A percentile compares a stretch with the other conserved stretches of the same genome.
Evolutionary conservation across 2,113 vertebrate genomes (phyloP).

Genomic region (Calypte anna): DNA sequence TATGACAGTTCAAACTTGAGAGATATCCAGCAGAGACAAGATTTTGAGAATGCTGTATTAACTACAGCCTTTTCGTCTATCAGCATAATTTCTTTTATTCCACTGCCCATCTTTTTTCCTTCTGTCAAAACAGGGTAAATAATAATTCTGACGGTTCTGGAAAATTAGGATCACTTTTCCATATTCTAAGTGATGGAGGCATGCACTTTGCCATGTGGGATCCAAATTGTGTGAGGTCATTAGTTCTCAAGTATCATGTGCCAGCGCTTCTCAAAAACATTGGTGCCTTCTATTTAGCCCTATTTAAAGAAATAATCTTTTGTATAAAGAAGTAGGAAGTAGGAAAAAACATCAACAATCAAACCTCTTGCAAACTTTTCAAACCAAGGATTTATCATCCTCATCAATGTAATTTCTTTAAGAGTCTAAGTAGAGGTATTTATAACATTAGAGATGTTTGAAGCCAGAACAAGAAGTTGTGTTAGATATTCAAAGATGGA

Average conservation of each 20-base stretch:
- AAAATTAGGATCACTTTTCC: not conserved
- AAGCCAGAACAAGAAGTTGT: not conserved
- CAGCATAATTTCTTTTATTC: not conserved
- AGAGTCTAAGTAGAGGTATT: not conserved
- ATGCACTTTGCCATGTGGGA: not conserved
- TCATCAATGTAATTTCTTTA: not conserved
- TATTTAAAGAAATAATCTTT: not conserved
- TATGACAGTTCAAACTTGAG: not conserved
- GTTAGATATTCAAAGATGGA: not conserved
- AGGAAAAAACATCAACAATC: not conserved
- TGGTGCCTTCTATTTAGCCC: not conserved
- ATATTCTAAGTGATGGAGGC: not conserved
- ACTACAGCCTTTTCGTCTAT: not conserved
- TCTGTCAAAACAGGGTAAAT: not conserved
- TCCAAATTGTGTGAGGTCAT: not conserved
- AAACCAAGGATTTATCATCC: not conserved
- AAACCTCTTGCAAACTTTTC: not conserved
- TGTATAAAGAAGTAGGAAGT: constrained; percentile 12
- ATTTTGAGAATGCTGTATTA: not conserved
- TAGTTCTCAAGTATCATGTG: not conserved
- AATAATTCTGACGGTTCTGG: not conserved
- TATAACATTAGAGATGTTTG: not conserved
- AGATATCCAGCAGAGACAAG: not conserved
- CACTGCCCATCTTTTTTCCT: not conserved
- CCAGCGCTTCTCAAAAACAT: not conserved